phyloP scores from a whole-genome alignment of 1,140 invertebrate genomes.

The Drosophila pseudoananassae region DNA sequence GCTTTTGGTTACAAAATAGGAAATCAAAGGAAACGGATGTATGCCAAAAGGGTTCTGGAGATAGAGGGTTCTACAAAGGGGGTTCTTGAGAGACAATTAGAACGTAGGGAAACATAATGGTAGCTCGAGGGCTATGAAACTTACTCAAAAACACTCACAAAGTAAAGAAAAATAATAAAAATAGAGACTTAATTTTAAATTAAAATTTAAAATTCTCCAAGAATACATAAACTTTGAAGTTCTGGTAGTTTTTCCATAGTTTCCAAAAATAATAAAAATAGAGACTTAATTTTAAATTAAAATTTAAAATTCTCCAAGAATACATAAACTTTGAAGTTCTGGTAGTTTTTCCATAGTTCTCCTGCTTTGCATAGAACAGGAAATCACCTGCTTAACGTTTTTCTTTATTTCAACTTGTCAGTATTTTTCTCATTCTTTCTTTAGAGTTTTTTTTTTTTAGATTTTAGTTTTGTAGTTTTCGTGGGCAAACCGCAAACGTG shows the following conservation, averaged over 20 bases:
- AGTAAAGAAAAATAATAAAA: too few relatives aligned
- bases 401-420: slow-evolving; percentile 45
- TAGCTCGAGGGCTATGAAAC: slow-evolving; percentile 14
- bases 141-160: slow-evolving; percentile 3
- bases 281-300: slow-evolving; percentile 16
- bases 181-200: slow-evolving; percentile 12
- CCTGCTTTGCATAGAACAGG: slow-evolving; percentile 30
- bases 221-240: too few relatives aligned
- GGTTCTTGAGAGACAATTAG: slow-evolving; percentile 38
- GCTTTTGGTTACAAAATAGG: slow-evolving; percentile 9
- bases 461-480: slow-evolving; percentile 15
- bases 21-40: slow-evolving; percentile 49
- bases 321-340: too few relatives aligned
- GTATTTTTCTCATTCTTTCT: slow-evolving; percentile 33
- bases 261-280: too few relatives aligned
- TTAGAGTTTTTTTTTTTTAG: background rate
- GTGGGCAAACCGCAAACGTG: slow-evolving; percentile 51
- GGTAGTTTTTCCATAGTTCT: background rate
- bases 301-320: too few relatives aligned
- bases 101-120: slow-evolving; percentile 42
- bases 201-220: background rate
- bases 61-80: background rate
- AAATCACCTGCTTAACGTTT: slow-evolving; percentile 51
- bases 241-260: too few relatives aligned
- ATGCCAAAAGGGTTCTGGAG: slow-evolving; percentile 27